Evolutionary conservation across 2,888 invertebrate species (phyloP), one percentile per base, ranked within the genome.

Genomic region (Lacanobia oleracea): DNA sequence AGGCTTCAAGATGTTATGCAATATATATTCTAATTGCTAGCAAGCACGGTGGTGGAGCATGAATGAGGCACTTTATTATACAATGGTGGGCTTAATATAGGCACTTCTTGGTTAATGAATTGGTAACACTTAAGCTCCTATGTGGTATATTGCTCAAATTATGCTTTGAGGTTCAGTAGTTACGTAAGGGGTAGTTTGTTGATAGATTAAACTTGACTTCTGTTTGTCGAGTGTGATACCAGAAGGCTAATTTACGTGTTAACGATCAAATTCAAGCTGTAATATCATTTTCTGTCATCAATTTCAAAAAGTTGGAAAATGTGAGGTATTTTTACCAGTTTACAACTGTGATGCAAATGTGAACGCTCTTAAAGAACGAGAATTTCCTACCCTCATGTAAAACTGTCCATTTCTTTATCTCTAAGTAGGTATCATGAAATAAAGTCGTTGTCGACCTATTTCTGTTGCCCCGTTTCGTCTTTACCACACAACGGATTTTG

Each of bases 61-160:
- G 75, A 82, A 82, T 76, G 67, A 61, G 68, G 50, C 70, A 73
- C 81, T 79, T 74, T 69, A 69, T 65, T 82, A 82, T 67, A 76
- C 79, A 82, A 82, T 72, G 67, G 79, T 67, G 27, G 54, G 73
- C 65, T 70, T 79, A 72, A 74, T 79, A 67, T 48, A 72, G 60
- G 70, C 64, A 68, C 70, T 79, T 75, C 67, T 69, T 79, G 71
- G 62, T 79, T 82, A 82, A 82, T 79, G 63, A 79, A 82, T 79
- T 72, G 65, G 67, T 60, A 81, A 75, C 72, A 81, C 70, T 70
- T 57, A 67, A 63, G 77, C 63, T 48, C 6, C 56, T 62, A 37
- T 60, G 59, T 56, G 37, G 21, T 64, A 53, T 66, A 64, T 70
- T 66, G 67, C 27, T 79, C 54, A 70, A 69, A 69, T 78, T 62